These are phyloP conservation scores for Myathropa florea DNA, from an alignment of 2,888 invertebrate genomes.

Conservation along the genomic window DNA sequence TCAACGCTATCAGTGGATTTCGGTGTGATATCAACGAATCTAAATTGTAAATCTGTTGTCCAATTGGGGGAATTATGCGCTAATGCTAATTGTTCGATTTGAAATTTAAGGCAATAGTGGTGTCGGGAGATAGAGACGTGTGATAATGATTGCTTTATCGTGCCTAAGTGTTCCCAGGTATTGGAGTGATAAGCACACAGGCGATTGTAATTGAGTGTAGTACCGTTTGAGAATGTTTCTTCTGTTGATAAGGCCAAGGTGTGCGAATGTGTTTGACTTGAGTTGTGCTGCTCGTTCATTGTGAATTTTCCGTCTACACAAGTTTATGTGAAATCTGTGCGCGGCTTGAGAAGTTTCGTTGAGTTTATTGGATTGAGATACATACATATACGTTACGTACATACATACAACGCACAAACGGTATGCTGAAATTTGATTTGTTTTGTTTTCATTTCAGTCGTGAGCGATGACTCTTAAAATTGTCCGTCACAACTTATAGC, in stretches of 20 bases:
- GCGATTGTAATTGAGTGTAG: constrained; percentile 35
- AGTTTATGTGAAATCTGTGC: constrained; percentile 5
- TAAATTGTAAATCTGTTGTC: constrained; percentile 37
- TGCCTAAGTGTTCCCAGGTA: constrained; percentile 35
- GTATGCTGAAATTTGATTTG: not conserved
- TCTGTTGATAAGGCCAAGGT: constrained; percentile 3
- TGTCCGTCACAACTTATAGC: no score
- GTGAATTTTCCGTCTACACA: not conserved
- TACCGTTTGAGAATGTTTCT: not conserved
- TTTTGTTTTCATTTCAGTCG: not conserved
- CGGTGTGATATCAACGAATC: not conserved
- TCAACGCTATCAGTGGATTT: not conserved
- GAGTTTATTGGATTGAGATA: not conserved
- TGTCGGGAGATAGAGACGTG: constrained; percentile 40
- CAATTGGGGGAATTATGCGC: constrained; percentile 54
- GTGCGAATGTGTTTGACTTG: not conserved
- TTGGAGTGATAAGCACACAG: constrained; percentile 54
- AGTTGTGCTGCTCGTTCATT: not conserved
- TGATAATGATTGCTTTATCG: constrained; percentile 58
- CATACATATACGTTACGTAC: not conserved
- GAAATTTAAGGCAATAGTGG: constrained; percentile 34
- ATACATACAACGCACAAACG: not conserved
- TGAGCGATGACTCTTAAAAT: no score
- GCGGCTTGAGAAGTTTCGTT: constrained; percentile 7
- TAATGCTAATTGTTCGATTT: constrained; percentile 59